Conservation (phyloP, 2,113 vertebrate species). For the Mesembrinibis cayennensis region DNA sequence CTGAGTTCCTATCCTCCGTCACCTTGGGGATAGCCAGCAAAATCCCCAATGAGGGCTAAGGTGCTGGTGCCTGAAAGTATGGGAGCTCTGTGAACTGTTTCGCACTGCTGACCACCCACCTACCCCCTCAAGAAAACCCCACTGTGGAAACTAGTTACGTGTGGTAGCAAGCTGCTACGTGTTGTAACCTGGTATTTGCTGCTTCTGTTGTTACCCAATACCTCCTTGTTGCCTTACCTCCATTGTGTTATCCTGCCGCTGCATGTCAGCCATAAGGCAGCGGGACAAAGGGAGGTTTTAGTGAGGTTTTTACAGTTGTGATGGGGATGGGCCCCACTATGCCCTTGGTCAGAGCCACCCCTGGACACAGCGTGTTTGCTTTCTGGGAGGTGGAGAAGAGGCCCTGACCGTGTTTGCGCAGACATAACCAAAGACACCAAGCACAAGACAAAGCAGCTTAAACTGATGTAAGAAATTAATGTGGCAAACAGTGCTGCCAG, state of each 20-base stretch:
- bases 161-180: background rate
- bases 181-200: background rate
- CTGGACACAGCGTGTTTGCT: rapidly evolving
- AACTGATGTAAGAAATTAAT: background rate
- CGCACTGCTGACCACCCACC: background rate
- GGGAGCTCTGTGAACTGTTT: background rate
- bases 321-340: background rate
- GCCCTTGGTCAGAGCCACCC: background rate
- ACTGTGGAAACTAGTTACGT: rapidly evolving
- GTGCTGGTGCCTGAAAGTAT: background rate
- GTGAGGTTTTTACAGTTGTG: background rate
- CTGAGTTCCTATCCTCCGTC: background rate
- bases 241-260: rapidly evolving
- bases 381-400: background rate
- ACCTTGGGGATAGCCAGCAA: background rate
- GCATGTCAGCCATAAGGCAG: background rate
- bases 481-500: background rate
- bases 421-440: background rate
- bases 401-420: background rate
- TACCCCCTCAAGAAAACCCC: background rate
- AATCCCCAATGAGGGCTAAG: background rate
- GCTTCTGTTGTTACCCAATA: background rate
- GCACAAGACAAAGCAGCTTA: background rate
- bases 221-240: background rate
- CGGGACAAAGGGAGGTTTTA: background rate